Base-by-base conservation (phyloP, 2,888 invertebrate genomes). In the Seira musarum region DNA sequence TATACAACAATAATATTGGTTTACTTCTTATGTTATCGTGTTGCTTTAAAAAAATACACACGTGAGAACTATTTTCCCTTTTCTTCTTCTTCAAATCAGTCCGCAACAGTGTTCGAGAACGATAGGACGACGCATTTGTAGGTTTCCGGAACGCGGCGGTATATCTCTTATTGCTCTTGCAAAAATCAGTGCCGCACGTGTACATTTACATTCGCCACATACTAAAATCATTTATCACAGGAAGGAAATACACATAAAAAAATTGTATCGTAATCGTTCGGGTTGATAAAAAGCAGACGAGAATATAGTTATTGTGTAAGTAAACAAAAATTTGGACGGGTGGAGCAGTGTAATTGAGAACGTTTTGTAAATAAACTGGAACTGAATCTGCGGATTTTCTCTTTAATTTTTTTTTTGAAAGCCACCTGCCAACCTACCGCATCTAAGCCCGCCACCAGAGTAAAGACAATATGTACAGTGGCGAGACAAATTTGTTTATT, bases 321-420 rank as follows among this genome's bases (percentile, higher is more conserved):
- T 8, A 30, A 30, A 30, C 30, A 30, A 8, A 30, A 8, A 30
- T 30, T 30, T 30, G 30, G 30, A 30, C 8, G 30, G 30, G 8
- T 30, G n/a, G n/a, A n/a, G n/a, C n/a, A n/a, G 40, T 6, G 13
- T 6, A 40, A 13, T 17, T 13, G 13, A n/a, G 13, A 53, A 53
- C 53, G 53, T 53, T 53, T 15, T 15, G 13, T 53, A 53, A 53
- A 53, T 53, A 53, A 53, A 53, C 53, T 53, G n/a, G 13, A 40
- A 6, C 6, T 6, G 6, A 40, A 40, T 13, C 53, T 53, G 53
- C 53, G 13, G 15, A 13, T 17, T 1, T 65, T n/a, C 1, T 24
- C 1, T 25, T 15, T 15, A 6, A 30, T 5, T 30, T 30, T 30
- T 2, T 5, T 5, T 30, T 30, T 30, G 30, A 30, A 30, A 30